phyloP scores from a whole-genome alignment of 2,888 invertebrate genomes.

The Diogma glabrata region DNA sequence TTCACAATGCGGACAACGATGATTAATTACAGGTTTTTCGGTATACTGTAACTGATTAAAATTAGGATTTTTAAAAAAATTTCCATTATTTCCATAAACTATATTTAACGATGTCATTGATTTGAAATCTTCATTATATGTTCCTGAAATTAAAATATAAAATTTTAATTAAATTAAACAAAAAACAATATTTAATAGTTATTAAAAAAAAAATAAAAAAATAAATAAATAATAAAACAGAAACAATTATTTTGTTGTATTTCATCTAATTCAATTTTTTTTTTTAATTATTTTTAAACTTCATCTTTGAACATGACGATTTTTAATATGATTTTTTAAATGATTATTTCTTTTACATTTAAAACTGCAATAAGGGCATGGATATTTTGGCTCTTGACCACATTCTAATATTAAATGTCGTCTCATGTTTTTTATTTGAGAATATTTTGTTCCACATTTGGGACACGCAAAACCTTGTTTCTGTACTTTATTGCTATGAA shows the following conservation, averaged over 20 bases:
- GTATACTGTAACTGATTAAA: neutral
- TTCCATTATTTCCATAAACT: too few relatives aligned
- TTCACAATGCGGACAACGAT: conserved; percentile 43
- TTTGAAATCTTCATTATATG: conserved; percentile 6
- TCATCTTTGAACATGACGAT: conserved; percentile 13
- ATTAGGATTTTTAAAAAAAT: too few relatives aligned
- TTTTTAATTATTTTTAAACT: neutral
- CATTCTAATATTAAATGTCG: conserved; percentile 42
- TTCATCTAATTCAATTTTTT: conserved; percentile 2
- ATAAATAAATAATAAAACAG: neutral
- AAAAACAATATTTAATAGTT: neutral
- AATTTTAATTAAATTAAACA: conserved; percentile 5
- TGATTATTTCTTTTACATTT: conserved; percentile 22
- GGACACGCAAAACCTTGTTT: conserved; percentile 29
- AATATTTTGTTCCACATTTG: conserved; percentile 38
- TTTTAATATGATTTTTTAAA: conserved; percentile 19
- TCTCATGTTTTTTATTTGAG: conserved; percentile 39
- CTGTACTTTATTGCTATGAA: too few relatives aligned
- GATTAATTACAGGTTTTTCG: too few relatives aligned
- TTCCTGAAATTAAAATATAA: conserved; percentile 6
- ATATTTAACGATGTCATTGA: conserved; percentile 34
- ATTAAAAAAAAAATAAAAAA: neutral
- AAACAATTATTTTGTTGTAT: neutral
- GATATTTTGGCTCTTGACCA: conserved; percentile 57
- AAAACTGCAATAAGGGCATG: conserved; percentile 47